Conservation (phyloP, 2,797 vertebrate species). For the Bovichtus variegatus region DNA sequence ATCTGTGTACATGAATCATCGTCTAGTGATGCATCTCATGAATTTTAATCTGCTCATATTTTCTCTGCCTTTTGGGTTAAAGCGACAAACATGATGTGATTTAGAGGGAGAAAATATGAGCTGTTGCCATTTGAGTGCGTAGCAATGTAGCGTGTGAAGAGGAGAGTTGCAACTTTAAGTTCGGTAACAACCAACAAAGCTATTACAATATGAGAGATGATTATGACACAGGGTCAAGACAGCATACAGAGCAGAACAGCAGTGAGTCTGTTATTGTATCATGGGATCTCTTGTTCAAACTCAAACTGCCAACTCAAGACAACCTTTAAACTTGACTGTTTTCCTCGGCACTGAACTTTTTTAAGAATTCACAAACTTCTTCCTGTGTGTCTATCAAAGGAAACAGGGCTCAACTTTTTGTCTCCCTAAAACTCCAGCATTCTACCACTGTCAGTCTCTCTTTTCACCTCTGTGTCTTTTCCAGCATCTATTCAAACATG, state of each 20-base stretch:
- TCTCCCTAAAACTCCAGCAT: too few relatives aligned
- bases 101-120: neutral
- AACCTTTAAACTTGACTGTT: neutral
- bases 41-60: conserved; percentile 25
- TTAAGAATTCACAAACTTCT: neutral
- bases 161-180: neutral
- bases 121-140: neutral
- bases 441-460: too few relatives aligned
- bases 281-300: neutral
- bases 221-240: neutral
- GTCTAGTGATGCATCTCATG: neutral
- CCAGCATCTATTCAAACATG: neutral
- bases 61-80: neutral
- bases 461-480: neutral
- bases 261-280: neutral
- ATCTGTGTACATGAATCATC: conserved; percentile 24
- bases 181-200: neutral
- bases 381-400: neutral
- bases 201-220: neutral
- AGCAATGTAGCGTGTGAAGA: neutral
- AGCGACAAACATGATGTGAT: neutral
- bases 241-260: neutral
- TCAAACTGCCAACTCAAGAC: neutral
- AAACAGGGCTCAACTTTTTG: neutral
- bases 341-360: neutral